Evolutionary conservation across 1,140 invertebrate genomes (phyloP), one percentile per base, ranked within the genome.

Genomic region (Lasioglossum baleicum): DNA sequence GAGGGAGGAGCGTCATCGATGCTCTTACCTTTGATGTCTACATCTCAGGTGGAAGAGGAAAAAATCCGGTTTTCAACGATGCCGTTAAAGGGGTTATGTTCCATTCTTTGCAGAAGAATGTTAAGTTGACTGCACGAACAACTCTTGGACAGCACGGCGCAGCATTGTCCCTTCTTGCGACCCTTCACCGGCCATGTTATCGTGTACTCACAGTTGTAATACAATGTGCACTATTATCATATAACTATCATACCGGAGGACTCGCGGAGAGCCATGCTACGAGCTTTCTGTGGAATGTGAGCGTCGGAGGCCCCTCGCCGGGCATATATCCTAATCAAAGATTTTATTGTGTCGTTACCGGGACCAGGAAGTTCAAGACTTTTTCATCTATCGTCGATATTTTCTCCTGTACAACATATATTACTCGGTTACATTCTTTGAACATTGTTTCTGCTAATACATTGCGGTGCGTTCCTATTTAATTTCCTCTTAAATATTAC

Each of bases 171-270:
- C 78, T 72, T 86, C 64, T 5, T 48, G 26, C 35, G 44, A 75
- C 75, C 73, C 84, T 85, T 83, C 80, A 77, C 71, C 77, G 77
- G 64, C 68, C 84, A 83, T 86, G 81, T 86, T 86, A 81, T 71
- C 74, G 73, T 75, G 84, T 77, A 83, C 65, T 61, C 81, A 61
- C 61, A 22, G 70, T 86, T 86, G 85, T 86, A 86, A 81, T 83
- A 85, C 82, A 83, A 64, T 56, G 75, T 74, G 69, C 75, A 71
- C 74, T 81, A 86, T 87, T 87, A 87, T 65, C 85, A 86, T 87
- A 86, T 87, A 87, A 87, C 86, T 87, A 87, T 83, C 68, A 81
- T 56, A 71, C 67, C 56, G 64, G 66, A 61, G 40, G 71, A 60
- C 74, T 67, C 63, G 58, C 81, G 74, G 48, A 60, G 73, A 58